Evolutionary conservation across 2,797 vertebrate species (phyloP).

Genomic region (Avahi laniger): DNA sequence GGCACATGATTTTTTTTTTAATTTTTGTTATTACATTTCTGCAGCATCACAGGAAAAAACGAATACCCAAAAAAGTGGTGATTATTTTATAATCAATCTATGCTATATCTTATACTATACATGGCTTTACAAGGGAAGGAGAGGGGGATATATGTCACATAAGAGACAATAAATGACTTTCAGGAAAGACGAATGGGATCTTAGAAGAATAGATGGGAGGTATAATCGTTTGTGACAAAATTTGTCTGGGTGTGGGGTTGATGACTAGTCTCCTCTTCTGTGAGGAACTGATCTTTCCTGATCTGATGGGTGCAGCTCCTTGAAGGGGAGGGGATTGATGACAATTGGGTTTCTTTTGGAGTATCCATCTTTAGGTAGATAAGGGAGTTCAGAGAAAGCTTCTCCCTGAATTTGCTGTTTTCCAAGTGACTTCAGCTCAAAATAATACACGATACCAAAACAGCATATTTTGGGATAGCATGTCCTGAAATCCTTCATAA

Average conservation of each 20-base stretch:
- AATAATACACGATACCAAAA: not conserved
- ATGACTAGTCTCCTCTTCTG: not conserved
- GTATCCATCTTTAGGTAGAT: not conserved
- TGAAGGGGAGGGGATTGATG: not conserved
- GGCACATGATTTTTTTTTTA: too few relatives aligned
- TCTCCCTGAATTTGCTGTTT: not conserved
- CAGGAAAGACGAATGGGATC: not conserved
- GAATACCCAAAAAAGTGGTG: not conserved
- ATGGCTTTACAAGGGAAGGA: not conserved
- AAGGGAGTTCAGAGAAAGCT: not conserved
- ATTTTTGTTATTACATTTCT: not conserved
- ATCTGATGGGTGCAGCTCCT: not conserved
- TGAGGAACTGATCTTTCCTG: not conserved
- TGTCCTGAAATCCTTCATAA: not conserved
- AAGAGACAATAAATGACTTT: not conserved
- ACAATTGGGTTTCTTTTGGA: not conserved
- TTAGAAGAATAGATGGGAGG: not conserved
- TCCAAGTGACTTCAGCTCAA: not conserved
- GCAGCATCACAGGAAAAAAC: not conserved
- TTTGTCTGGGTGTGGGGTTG: not conserved
- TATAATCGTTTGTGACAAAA: not conserved
- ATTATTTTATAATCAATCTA: not conserved
- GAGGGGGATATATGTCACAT: not conserved
- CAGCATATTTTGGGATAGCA: not conserved
- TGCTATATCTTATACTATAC: too few relatives aligned